phyloP scores from a whole-genome alignment of 2,888 invertebrate genomes.

The Spialia ferax region DNA sequence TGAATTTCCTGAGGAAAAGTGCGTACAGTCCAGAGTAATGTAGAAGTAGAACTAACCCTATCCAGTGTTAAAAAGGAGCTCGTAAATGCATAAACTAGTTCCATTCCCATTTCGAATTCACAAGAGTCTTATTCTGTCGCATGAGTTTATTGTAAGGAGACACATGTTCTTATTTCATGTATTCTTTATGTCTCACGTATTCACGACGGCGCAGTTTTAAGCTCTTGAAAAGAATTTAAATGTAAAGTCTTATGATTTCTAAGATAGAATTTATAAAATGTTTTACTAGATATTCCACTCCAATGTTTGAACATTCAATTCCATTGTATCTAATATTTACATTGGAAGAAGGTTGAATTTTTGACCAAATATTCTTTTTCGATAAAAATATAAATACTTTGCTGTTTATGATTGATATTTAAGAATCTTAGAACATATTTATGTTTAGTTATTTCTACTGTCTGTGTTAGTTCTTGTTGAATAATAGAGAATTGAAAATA shows the following conservation, averaged over 20 bases:
- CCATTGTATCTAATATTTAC: background rate
- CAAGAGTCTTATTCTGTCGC: conserved; percentile 23
- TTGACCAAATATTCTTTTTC: background rate
- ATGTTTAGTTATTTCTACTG: no score
- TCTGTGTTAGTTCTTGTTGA: no score
- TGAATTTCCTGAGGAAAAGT: background rate
- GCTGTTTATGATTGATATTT: background rate
- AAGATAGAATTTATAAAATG: conserved; percentile 8
- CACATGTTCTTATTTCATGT: conserved; percentile 24
- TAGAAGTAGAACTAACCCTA: no score
- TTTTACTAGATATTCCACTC: background rate
- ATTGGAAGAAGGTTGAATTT: background rate
- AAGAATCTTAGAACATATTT: no score
- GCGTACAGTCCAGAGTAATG: background rate
- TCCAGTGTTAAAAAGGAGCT: background rate
- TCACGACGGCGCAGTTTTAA: conserved; percentile 16
- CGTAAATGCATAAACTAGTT: conserved; percentile 15
- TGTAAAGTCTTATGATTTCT: conserved; percentile 10
- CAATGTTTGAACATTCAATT: conserved; percentile 1
- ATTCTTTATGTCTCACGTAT: conserved; percentile 25
- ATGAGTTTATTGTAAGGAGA: conserved; percentile 19
- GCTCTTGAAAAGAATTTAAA: conserved; percentile 22
- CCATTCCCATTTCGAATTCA: conserved; percentile 7
- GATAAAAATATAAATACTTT: background rate
- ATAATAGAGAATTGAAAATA: no score